Evolutionary conservation across 2,113 vertebrate species (phyloP), one percentile per base, ranked within the genome.

Genomic region (Dasyprocta punctata): DNA sequence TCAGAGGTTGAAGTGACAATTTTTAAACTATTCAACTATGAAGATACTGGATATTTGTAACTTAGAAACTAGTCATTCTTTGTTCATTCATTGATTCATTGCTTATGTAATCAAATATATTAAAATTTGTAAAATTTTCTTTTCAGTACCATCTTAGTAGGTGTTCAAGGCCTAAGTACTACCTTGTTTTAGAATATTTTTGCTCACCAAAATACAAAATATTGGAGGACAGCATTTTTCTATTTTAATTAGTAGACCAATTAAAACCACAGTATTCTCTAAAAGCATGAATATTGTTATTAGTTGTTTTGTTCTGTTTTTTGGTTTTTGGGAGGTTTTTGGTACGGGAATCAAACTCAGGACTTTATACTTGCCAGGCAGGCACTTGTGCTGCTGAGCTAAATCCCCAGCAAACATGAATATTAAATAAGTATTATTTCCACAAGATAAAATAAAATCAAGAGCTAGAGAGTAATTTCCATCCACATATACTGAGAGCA

Each of bases 221-320:
- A 94, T 41, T 90, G 9, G 7, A 75, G 84, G 36, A 92, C 3
- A 38, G 1, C 38, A 3, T 67, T 94, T 94, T 36, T 26, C 5
- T 58, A 78, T 49, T 93, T 93, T 89, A 86, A 7, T 77, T 69
- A 91, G 71, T 67, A 84, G n/a, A 0, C 0, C 47, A 36, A 95
- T 78, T 93, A n/a, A 90, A 75, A 67, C 36, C 78, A 96, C 30
- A 73, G 71, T 63, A 26, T 24, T 89, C 36, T 86, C 65, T 77
- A 71, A 89, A 17, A 71, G 8, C 8, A 82, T 86, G 28, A 85
- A 54, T 54, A 54, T 52, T 52, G 12, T 52, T 52, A 52, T 52
- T 52, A n/a, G n/a, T n/a, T n/a, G n/a, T n/a, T n/a, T n/a, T n/a
- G n/a, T 52, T 52, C 13, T 52, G 13, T 52, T 12, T 54, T 16